Conservation (phyloP, 2,113 vertebrate genomes). For the Rhinolophus sinicus region DNA sequence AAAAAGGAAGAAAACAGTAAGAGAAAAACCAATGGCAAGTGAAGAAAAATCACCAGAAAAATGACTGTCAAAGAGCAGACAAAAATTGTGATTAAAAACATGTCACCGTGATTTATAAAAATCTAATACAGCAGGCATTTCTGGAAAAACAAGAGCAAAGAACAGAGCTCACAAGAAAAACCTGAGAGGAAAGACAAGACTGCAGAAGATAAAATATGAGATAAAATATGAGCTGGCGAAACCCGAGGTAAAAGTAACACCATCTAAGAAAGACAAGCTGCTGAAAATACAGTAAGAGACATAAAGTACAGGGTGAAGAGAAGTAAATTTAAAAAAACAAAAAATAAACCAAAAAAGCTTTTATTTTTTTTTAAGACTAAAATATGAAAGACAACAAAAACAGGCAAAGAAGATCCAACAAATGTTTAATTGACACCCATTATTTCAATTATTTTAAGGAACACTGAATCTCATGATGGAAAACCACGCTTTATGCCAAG, state of each 20-base stretch:
- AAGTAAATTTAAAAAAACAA: not conserved
- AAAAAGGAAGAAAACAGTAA: not conserved
- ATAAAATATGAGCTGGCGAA: slow-evolving; percentile 16
- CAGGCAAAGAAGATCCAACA: not conserved
- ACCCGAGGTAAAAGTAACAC: slow-evolving; percentile 16
- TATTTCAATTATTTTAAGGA: slow-evolving; percentile 20
- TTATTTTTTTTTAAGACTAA: not conserved
- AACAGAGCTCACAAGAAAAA: slow-evolving; percentile 9
- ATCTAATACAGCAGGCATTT: not conserved
- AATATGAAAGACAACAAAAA: not conserved
- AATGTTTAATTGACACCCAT: not conserved
- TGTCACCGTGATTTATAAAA: not conserved
- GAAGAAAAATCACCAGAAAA: slow-evolving; percentile 24
- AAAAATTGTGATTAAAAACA: slow-evolving; percentile 4
- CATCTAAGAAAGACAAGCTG: not conserved
- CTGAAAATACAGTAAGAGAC: not conserved
- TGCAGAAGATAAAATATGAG: not conserved
- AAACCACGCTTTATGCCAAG: not conserved
- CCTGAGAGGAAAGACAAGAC: slow-evolving; percentile 19
- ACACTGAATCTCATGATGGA: not conserved
- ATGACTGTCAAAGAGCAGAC: not conserved
- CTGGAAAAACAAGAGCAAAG: slow-evolving; percentile 13
- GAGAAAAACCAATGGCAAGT: not conserved
- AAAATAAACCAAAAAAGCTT: slow-evolving; percentile 1
- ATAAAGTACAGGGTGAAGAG: not conserved